Evolutionary conservation across 2,797 vertebrate genomes (phyloP).

Genomic region (Otus scops): DNA sequence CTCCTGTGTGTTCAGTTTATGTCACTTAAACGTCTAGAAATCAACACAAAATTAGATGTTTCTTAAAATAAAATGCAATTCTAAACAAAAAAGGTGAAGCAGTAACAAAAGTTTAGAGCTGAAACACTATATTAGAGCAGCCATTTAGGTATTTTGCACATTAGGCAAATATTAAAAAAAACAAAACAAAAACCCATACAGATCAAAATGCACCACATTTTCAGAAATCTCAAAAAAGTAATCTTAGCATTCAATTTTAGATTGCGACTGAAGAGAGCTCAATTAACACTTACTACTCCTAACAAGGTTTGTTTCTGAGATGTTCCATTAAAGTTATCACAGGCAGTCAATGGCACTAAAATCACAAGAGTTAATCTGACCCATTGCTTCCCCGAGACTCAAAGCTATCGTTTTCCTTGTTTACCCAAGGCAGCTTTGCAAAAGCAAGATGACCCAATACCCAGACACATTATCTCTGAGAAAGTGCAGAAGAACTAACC

Average conservation of each 20-base stretch:
- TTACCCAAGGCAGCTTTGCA: not conserved
- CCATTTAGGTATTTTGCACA: not conserved
- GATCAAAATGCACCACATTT: not conserved
- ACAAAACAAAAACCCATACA: not conserved
- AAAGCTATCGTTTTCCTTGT: not conserved
- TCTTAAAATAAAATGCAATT: not conserved
- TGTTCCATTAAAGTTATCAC: accelerated
- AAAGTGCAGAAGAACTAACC: not conserved
- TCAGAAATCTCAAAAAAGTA: not conserved
- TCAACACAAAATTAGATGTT: not conserved
- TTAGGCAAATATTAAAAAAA: not conserved
- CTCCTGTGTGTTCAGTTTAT: not conserved
- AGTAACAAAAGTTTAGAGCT: not conserved
- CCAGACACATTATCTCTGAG: not conserved
- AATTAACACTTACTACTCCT: not conserved
- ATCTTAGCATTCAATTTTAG: not conserved
- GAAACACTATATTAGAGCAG: not conserved
- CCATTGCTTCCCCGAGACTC: not conserved
- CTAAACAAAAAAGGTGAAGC: not conserved
- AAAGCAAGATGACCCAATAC: not conserved
- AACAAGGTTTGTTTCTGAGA: not conserved
- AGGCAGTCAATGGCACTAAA: not conserved
- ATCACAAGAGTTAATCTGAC: not conserved
- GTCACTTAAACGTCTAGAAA: not conserved
- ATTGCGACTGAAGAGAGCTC: not conserved